Percentiles rank a stretch among this genome's conserved stretches.
Conservation (phyloP, 2,888 invertebrate species). For the Lasioglossum figueresi region DNA sequence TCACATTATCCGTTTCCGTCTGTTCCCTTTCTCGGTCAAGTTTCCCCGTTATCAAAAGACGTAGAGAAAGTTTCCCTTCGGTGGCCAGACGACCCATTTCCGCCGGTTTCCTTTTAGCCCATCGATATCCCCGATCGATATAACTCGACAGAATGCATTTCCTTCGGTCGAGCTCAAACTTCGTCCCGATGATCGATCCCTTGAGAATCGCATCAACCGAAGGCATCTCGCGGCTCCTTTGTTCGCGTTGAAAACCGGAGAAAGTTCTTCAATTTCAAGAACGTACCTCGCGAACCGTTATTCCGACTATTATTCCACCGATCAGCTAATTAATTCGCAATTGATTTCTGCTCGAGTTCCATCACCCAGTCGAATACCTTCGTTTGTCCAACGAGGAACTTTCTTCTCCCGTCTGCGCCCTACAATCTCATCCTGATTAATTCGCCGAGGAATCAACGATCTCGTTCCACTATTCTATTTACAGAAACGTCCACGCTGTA, state of each 20-base stretch:
- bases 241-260: neutral
- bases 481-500: neutral
- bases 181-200: neutral
- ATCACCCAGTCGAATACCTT: neutral
- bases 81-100: slow-evolving; percentile 41
- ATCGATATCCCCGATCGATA: slow-evolving; percentile 1
- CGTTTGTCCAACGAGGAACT: neutral
- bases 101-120: slow-evolving; percentile 7
- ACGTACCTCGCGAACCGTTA: neutral
- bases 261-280: neutral
- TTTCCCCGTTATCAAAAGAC: slow-evolving; percentile 37
- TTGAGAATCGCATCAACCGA: neutral
- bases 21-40: slow-evolving; percentile 26
- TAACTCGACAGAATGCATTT: neutral
- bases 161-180: neutral
- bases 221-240: neutral
- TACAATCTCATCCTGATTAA: neutral
- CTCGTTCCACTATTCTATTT: neutral
- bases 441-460: neutral
- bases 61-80: slow-evolving; percentile 48
- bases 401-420: neutral
- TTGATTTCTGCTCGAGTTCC: neutral
- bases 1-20: slow-evolving; percentile 43
- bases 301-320: neutral
- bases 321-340: neutral